A percentile compares a stretch with the other conserved stretches of the same genome.
phyloP scores from a whole-genome alignment of 2,888 invertebrate genomes.

The Fissipunctia ypsillon region DNA sequence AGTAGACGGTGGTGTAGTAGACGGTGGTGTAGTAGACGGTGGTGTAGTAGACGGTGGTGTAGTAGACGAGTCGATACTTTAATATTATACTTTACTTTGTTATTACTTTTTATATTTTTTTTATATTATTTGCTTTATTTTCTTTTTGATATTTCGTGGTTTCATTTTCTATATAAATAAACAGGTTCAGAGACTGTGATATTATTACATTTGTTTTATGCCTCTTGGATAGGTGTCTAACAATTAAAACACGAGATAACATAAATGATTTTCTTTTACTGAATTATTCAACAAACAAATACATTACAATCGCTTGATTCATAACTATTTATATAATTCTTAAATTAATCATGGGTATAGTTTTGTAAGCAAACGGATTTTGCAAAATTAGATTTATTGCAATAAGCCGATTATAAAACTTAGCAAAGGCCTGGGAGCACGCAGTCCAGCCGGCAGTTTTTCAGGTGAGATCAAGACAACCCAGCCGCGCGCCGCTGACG shows the following conservation, averaged over 20 bases:
- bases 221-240: neutral
- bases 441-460: too few species aligned
- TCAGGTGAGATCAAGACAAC: constrained; percentile 24
- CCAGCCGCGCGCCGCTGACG: constrained; percentile 52
- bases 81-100: too few species aligned
- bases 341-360: neutral
- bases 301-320: neutral
- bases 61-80: too few species aligned
- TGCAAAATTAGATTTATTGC: neutral
- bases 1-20: too few species aligned
- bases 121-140: too few species aligned
- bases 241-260: constrained; percentile 10
- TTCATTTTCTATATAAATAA: neutral
- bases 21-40: too few species aligned
- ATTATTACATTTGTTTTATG: neutral
- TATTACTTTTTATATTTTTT: too few species aligned
- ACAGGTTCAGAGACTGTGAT: constrained; percentile 18
- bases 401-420: constrained; percentile 37
- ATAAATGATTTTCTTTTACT: constrained; percentile 2
- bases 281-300: neutral
- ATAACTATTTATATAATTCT: too few species aligned
- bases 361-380: constrained; percentile 14
- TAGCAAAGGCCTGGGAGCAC: constrained; percentile 42
- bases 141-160: too few species aligned
- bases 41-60: too few species aligned